Evolutionary conservation across 2,797 vertebrate species (phyloP), one percentile per base, ranked within the genome.

Genomic region (Tokudaia muenninki): DNA sequence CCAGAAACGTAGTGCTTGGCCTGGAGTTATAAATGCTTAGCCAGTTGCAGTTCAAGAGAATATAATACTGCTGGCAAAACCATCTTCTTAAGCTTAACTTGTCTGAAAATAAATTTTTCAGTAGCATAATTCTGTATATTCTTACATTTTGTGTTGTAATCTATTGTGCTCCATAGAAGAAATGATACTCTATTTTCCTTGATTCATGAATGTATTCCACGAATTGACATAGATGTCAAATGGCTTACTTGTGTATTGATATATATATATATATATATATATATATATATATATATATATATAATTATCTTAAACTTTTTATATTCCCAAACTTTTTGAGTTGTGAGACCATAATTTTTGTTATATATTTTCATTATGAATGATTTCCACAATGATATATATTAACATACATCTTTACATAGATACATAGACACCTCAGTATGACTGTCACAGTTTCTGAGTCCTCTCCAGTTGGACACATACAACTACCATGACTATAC

Each of bases 31-130:
- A 77, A 90, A 13, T 94, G 70, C 75, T 95, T 95, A 96, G 94
- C 91, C 97, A 97, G 82, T 97, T 96, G 89, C 92, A 97, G 95
- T 81, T 96, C 93, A 97, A 94, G 41, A 94, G 70, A 96, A 91
- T n/a, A 91, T 34, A 91, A 87, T 67, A 67, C 10, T 52, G 3
- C 6, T 84, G 29, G 79, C 31, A 95, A 93, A 78, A 75, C 77
- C 34, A 4, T 90, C 61, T 81, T 90, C 82, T 96, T 94, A 89
- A 92, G 84, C 24, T 75, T 63, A 74, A 90, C 29, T 93, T 81
- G 59, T 21, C 59, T 34, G 81, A 87, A 44, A 26, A 8, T 88
- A 41, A 92, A 63, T 67, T 24, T 55, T 89, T 94, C 34, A 34
- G 22, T 87, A 72, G 57, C 14, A 93, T 52, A 87, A 6, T 17